Evolutionary conservation across 2,888 invertebrate genomes (phyloP), one percentile per base, ranked within the genome.

Genomic region (Epinotia demarniana): DNA sequence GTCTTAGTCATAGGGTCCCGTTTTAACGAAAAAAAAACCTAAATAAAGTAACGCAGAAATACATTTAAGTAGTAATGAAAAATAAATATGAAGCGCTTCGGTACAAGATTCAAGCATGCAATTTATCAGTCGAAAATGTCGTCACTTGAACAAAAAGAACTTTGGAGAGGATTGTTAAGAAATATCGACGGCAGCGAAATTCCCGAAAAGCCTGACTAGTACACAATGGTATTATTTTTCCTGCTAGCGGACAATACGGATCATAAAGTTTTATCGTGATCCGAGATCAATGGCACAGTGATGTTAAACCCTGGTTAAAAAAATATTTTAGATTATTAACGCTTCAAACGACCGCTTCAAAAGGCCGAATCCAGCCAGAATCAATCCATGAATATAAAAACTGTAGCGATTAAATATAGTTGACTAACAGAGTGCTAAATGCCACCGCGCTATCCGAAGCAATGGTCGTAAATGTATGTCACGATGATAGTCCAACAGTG

Each of bases 241-340:
- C 85, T 85, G 84, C 84, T 86, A 80, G 81, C 83, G 87, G 87
- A 89, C 89, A 89, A 89, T 89, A 87, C 84, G 87, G 84, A 79
- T 84, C 89, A 87, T 89, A 90, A 90, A 90, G 81, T 90, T 90
- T 89, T 89, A 89, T 89, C 80, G 86, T 74, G 75, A 64, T 73
- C 74, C 61, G 61, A 73, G 80, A 27, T 73, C 77, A 79, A 79
- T 82, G 78, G 66, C 76, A 83, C 81, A 19, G 67, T 43, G 8
- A 13, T 11, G 16, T 58, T 73, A 70, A 75, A 73, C 64, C 72
- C 60, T 62, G 43, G 72, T 75, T 77, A 49, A 68, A 39, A 9
- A 0, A 1, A 9, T 9, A 39, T 9, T 39, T 39, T 39, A 39
- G 39, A 39, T 39, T 39, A 39, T 39, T 39, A 9, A 39, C 39